These are phyloP conservation scores for Myiozetetes cayanensis DNA, from an alignment of 2,113 vertebrate species.

Conservation along the genomic window DNA sequence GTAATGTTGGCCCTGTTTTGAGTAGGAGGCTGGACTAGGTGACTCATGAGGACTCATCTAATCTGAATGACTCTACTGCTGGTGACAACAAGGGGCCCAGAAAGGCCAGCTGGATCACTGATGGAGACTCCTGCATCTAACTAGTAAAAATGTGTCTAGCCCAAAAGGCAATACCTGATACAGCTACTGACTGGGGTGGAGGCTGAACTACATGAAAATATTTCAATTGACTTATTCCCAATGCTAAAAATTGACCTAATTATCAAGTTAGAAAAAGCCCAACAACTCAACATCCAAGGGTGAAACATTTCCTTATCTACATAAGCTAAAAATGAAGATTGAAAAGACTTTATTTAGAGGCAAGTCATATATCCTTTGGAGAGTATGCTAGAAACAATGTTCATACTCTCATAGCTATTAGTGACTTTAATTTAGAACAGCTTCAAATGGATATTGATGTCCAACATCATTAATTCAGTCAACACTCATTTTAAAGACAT, in stretches of 20 bases:
- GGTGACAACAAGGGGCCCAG: neutral
- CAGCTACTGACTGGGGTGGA: neutral
- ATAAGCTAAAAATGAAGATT: neutral
- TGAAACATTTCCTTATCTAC: neutral
- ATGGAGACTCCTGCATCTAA: neutral
- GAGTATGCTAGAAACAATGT: neutral
- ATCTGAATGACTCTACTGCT: neutral
- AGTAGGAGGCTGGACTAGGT: neutral
- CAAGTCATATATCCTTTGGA: neutral
- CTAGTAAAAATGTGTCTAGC: fast-evolving
- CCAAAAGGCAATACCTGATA: neutral
- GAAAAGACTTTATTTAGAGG: neutral
- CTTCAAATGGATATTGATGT: neutral
- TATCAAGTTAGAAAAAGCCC: neutral
- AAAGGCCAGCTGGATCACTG: neutral
- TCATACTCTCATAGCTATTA: neutral
- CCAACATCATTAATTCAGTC: neutral
- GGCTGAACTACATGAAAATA: neutral
- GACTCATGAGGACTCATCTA: neutral
- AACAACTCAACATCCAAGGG: neutral
- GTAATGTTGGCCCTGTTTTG: neutral
- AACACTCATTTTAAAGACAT: neutral
- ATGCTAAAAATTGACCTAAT: neutral
- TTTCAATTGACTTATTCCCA: neutral
- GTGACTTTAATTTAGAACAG: neutral